Percentiles rank a stretch among this genome's conserved stretches.
Evolutionary conservation across 64 coral and sea anemone species (phyloP).

Genomic region (Hydrozoanthus tunicans): DNA sequence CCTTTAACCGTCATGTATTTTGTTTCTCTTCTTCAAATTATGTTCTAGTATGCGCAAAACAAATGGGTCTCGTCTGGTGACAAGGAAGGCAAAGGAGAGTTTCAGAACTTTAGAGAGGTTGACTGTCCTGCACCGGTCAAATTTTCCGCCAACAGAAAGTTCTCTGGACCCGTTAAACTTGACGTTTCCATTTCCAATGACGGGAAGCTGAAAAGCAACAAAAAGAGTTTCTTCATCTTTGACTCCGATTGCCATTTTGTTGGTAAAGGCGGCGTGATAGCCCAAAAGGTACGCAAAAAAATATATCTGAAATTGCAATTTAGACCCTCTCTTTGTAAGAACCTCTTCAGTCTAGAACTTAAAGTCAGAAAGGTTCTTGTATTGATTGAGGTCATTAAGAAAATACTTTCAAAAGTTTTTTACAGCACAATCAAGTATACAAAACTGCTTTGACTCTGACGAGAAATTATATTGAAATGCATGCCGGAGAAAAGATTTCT

Average conservation of each 20-base stretch:
- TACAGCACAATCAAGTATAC: too few species aligned
- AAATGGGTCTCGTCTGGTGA: slow-evolving; percentile 28
- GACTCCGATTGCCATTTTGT: slow-evolving; percentile 30
- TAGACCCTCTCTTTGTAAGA: too few species aligned
- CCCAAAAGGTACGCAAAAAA: slow-evolving; percentile 7
- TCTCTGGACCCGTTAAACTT: slow-evolving; percentile 38
- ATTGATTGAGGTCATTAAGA: too few species aligned
- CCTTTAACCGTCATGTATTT: neutral
- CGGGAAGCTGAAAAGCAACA: slow-evolving; percentile 33
- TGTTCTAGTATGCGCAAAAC: slow-evolving; percentile 7
- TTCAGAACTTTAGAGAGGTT: slow-evolving; percentile 30
- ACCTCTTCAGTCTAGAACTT: neutral
- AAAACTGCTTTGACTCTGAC: too few species aligned
- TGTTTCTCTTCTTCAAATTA: neutral
- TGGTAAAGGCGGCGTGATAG: neutral
- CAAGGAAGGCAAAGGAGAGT: neutral
- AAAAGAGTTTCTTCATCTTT: slow-evolving; percentile 36
- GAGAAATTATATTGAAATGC: too few species aligned
- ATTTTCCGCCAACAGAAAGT: slow-evolving; percentile 10
- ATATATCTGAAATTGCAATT: neutral
- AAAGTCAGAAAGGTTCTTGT: neutral
- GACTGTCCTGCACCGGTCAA: slow-evolving; percentile 14
- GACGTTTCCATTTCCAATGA: slow-evolving; percentile 55
- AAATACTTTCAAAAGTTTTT: too few species aligned
- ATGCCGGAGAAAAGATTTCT: too few species aligned